phyloP scores from a whole-genome alignment of 2,113 vertebrate species.

The Climacteris rufus region DNA sequence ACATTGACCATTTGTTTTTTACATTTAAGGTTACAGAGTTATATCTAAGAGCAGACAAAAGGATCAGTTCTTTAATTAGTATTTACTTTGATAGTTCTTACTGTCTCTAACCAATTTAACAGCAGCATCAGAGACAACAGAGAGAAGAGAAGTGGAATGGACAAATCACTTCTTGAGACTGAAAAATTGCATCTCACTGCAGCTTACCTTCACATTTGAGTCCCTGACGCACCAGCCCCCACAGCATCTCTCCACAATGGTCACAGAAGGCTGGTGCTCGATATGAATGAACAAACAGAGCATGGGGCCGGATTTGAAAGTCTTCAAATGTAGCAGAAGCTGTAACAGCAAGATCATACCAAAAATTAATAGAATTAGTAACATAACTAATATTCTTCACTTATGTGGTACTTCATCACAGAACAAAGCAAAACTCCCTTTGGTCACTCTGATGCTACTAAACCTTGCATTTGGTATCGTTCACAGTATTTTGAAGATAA shows the following conservation, averaged over 20 bases:
- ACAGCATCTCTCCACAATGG: conserved; percentile 97
- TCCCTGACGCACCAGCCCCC: conserved; percentile 94
- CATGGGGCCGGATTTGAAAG: conserved; percentile 94
- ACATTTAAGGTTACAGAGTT: not conserved
- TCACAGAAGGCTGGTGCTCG: conserved; percentile 96
- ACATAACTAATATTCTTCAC: not conserved
- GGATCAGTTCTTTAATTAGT: not conserved
- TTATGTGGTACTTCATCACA: not conserved
- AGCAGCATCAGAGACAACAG: not conserved
- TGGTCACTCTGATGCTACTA: not conserved
- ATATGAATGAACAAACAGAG: conserved; percentile 95
- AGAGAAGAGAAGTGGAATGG: fast-evolving
- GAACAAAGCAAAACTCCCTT: not conserved
- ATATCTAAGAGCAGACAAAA: not conserved
- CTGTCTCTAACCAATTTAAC: not conserved
- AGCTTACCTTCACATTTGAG: conserved; percentile 94
- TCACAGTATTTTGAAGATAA: not conserved
- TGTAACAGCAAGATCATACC: conserved; percentile 47
- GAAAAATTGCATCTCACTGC: not conserved
- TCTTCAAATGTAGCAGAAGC: conserved; percentile 96
- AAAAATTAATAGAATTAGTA: not conserved
- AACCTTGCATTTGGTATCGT: not conserved
- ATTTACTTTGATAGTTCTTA: not conserved
- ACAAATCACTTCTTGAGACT: not conserved
- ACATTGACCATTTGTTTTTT: not conserved